Percentiles rank a stretch among this genome's conserved stretches.
Conservation (phyloP, 2,888 invertebrate species). For the Pachydiplax longipennis region DNA sequence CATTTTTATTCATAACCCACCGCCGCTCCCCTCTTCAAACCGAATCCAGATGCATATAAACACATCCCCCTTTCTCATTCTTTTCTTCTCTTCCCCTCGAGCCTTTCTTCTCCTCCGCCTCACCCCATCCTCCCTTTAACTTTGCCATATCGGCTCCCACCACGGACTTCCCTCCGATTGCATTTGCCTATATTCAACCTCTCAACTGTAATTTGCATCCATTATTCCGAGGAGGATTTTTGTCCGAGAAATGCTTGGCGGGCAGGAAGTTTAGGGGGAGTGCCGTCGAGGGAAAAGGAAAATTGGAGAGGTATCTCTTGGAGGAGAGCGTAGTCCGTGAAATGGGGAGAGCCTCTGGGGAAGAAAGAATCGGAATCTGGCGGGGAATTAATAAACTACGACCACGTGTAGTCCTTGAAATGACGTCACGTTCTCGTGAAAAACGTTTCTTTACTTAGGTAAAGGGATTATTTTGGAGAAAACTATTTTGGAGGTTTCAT, state of each 20-base stretch:
- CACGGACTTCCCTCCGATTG: conserved; percentile 4
- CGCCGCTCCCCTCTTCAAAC: background rate
- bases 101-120: background rate
- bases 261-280: background rate
- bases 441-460: no score
- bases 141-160: conserved; percentile 34
- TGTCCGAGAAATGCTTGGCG: conserved; percentile 16
- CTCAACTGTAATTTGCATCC: conserved; percentile 40
- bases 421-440: background rate
- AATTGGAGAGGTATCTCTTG: background rate
- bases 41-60: background rate
- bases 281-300: background rate
- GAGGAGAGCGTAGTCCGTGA: background rate
- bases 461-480: no score
- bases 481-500: no score
- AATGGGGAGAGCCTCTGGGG: conserved; percentile 27
- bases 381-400: background rate
- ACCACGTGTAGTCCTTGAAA: conserved; percentile 1
- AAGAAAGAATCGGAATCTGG: background rate
- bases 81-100: background rate
- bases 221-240: conserved; percentile 29
- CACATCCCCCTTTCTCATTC: background rate
- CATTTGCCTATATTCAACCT: conserved; percentile 27
- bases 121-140: background rate
- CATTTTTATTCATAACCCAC: background rate